Conservation (phyloP, 2,888 invertebrate genomes). For the Stenolophus ochropezus region DNA sequence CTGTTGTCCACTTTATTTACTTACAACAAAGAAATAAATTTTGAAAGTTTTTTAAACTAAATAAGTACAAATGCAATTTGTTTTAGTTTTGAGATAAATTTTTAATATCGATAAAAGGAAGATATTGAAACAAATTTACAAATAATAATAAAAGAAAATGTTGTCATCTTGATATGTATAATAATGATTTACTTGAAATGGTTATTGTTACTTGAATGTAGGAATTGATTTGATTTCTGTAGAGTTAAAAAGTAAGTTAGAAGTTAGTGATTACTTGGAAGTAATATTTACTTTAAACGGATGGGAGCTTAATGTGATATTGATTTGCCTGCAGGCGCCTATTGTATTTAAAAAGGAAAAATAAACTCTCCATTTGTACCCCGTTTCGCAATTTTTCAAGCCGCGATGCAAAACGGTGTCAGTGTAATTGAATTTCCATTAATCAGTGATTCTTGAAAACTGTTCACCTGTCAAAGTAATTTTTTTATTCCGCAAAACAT, state of each 20-base stretch:
- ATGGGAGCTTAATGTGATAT: conserved; percentile 29
- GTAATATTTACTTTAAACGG: conserved; percentile 25
- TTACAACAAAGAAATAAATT: too few species aligned
- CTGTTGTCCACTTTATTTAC: too few species aligned
- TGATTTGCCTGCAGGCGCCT: conserved; percentile 9
- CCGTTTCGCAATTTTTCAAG: conserved; percentile 34
- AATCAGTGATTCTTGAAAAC: conserved; percentile 39
- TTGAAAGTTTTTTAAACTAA: too few species aligned
- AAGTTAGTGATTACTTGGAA: background rate
- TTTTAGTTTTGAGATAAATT: background rate
- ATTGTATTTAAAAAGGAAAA: conserved; percentile 31
- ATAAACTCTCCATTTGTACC: conserved; percentile 30
- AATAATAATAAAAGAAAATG: too few species aligned
- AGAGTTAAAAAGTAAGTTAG: background rate
- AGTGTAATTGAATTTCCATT: conserved; percentile 39
- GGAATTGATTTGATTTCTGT: background rate
- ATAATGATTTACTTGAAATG: too few species aligned
- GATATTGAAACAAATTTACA: too few species aligned
- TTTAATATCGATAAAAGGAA: too few species aligned
- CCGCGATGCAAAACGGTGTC: conserved; percentile 11
- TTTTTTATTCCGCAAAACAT: conserved; percentile 40
- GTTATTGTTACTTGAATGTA: too few species aligned
- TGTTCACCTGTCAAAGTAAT: conserved; percentile 40
- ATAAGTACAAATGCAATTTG: too few species aligned
- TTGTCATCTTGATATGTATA: too few species aligned